Evolutionary conservation across 2,888 invertebrate genomes (phyloP).

Genomic region (Plebejus argus): DNA sequence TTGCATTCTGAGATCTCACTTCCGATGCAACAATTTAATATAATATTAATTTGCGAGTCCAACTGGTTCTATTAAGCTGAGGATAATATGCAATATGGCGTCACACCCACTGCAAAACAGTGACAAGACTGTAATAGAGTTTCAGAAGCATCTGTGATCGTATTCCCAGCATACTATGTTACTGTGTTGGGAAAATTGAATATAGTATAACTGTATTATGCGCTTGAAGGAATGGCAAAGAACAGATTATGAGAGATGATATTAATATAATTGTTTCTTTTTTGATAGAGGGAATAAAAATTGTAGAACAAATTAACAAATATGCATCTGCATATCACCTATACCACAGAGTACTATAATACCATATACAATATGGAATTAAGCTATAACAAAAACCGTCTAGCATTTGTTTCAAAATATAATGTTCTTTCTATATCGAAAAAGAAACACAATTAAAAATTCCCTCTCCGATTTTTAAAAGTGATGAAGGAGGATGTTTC

Average conservation of each 20-base stretch:
- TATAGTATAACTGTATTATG: background rate
- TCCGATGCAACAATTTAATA: background rate
- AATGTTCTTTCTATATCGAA: too few relatives aligned
- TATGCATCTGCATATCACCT: too few relatives aligned
- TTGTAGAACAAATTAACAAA: too few relatives aligned
- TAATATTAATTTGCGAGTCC: background rate
- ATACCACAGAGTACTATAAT: too few relatives aligned
- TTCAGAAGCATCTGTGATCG: background rate
- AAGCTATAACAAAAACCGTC: too few relatives aligned
- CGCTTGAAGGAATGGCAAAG: background rate
- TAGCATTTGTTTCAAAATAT: too few relatives aligned
- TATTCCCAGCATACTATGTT: background rate
- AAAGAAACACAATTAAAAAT: too few relatives aligned
- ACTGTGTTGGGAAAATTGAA: background rate
- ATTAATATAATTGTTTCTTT: background rate
- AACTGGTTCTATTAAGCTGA: background rate
- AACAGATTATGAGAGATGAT: background rate
- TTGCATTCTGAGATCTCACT: background rate
- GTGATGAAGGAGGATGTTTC: too few relatives aligned
- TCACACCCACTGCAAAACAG: background rate
- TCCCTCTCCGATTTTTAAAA: too few relatives aligned
- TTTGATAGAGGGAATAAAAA: too few relatives aligned
- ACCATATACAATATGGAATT: too few relatives aligned
- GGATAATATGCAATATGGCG: constrained; percentile 17
- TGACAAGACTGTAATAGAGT: constrained; percentile 11